These are phyloP conservation scores for Heteropelma amictum DNA, from an alignment of 2,888 invertebrate species.

Conservation along the genomic window DNA sequence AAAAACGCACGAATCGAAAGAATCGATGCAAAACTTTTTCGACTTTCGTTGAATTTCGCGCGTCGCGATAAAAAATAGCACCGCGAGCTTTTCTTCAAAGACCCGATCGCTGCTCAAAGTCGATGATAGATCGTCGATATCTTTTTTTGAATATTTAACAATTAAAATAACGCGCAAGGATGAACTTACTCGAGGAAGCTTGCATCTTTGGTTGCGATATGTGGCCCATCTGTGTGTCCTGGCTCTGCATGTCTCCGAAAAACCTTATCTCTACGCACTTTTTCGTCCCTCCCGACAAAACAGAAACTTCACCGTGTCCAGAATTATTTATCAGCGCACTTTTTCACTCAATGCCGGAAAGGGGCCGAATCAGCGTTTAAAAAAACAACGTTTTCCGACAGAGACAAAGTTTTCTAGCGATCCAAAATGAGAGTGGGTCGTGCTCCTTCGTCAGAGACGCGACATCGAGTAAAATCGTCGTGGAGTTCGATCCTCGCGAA, in stretches of 20 bases:
- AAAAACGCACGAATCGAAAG: no score
- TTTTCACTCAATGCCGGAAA: slow-evolving; percentile 15
- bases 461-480: slow-evolving; percentile 3
- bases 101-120: no score
- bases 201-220: slow-evolving; percentile 70
- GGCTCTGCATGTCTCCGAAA: slow-evolving; percentile 64
- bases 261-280: not conserved
- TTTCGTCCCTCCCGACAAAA: not conserved
- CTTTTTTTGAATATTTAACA: not conserved
- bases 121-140: no score
- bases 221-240: slow-evolving; percentile 67
- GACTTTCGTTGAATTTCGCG: no score
- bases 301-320: slow-evolving; percentile 36
- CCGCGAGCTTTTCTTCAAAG: no score
- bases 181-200: slow-evolving; percentile 73
- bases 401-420: no score
- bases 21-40: no score
- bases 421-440: no score
- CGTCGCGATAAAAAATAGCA: no score
- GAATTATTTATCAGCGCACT: slow-evolving; percentile 15
- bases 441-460: not conserved
- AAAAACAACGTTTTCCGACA: no score
- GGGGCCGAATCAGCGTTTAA: not conserved
- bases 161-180: slow-evolving; percentile 10
- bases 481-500: no score